Base-by-base conservation (phyloP, 2,797 vertebrate species). In the Phyllotis vaccarum region DNA sequence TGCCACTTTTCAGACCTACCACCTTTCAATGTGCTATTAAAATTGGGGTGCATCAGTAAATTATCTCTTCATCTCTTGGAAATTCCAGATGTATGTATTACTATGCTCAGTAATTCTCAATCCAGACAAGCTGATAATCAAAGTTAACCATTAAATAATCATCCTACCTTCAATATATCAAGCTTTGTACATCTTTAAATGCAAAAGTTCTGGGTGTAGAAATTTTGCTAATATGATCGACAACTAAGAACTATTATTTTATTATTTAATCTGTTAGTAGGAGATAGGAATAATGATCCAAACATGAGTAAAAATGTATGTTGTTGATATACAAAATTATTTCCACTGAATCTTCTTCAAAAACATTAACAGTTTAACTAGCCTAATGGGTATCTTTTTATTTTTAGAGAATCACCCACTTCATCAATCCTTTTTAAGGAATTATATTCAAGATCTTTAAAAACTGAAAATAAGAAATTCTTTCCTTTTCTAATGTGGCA, bases 401-500 rank as follows among this genome's bases (percentile, higher is more conserved):
- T 43, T 76, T 21, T 58, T 40, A 62, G 80, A 92, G 54, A 86
- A 49, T 89, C 43, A 68, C 1, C 21, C 21, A 93, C 93, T 93
- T 85, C 17, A 95, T 60, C 87, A 90, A 94, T 75, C 14, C 86
- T 93, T 93, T 81, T 0, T 49, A 49, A n/a, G 81, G 83, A n/a
- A 4, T 90, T 85, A 68, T 92, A 5, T 29, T 94, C 24, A 96
- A 86, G 21, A 92, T 92, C 43, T 94, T 75, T 91, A 94, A 94
- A 92, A 86, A 49, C n/a, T 85, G 2, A 72, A 78, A 80, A 93
- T 40, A 88, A n/a, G 89, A 86, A 34, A 95, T 89, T 90, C 10
- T 81, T 5, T 92, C 76, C 43, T 93, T 89, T 92, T 89, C 19
- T 82, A 90, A 70, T 87, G 86, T 54, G 22, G 46, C 56, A 82